phyloP scores from a whole-genome alignment of 2,797 vertebrate genomes.

The Scyliorhinus canicula region DNA sequence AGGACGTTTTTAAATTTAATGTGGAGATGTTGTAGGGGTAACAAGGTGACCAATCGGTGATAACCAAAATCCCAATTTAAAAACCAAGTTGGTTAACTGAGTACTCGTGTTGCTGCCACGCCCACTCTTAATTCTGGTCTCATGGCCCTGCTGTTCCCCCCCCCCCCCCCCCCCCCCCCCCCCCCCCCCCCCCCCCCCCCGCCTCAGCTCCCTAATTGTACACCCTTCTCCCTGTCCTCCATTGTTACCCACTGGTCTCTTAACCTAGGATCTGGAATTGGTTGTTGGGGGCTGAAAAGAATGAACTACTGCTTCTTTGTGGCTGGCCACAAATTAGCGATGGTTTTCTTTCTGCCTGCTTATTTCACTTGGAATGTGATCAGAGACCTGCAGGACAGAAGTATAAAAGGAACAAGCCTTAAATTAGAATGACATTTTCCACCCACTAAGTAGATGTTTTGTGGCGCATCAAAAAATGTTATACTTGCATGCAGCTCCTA shows the following conservation, averaged over 20 bases:
- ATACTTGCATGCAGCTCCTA: neutral
- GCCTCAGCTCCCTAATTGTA: neutral
- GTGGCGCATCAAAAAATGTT: neutral
- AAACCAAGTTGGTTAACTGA: neutral
- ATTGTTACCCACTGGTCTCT: no score
- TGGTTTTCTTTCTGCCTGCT: neutral
- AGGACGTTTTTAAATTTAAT: neutral
- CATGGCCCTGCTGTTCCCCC: no score
- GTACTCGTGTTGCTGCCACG: neutral
- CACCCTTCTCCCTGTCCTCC: neutral
- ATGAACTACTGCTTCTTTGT: neutral
- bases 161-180: no score
- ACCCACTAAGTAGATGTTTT: neutral
- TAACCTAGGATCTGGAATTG: neutral
- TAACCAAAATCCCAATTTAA: neutral
- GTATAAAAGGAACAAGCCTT: neutral
- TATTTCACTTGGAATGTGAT: neutral
- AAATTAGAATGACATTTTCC: neutral
- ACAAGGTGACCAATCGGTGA: neutral
- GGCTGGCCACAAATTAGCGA: neutral
- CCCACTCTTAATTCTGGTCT: neutral
- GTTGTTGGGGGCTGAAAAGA: neutral
- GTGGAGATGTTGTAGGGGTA: neutral
- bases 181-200: no score
- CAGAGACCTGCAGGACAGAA: neutral